Base-by-base conservation (phyloP, 2,113 vertebrate species). In the Lampris incognitus region DNA sequence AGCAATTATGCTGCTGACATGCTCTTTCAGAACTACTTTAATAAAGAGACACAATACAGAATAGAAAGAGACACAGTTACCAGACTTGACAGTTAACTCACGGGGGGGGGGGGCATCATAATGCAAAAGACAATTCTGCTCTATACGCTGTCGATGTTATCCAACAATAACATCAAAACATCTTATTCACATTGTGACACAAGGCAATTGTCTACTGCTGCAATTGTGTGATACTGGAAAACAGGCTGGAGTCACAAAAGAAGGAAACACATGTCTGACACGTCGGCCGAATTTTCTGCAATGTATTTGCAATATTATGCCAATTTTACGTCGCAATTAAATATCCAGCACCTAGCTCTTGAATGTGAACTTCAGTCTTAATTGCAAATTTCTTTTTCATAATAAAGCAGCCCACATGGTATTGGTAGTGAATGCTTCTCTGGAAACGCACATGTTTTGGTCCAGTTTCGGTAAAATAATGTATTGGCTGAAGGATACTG, bases 1-100 rank as follows among this genome's bases (percentile, higher is more conserved):
- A 82, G 85, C 86, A 90, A 92, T 93, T 90, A 91, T 85, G 82
- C 79, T 61, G 68, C 85, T 79, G 80, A 78, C 87, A 84, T 7
- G 74, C 80, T 84, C 87, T 58, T 78, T 90, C 86, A 87, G 79
- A 74, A 78, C 63, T 24, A 86, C 86, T 82, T 84, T 89, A 87
- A 88, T 86, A 78, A 86, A 91, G 85, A 83, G 80, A 85, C 85
- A 81, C 82, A 81, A 81, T 69, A 74, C 76, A 75, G 71, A 79
- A 86, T 64, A 71, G 83, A 88, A 74, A 78, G 78, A 90, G 86
- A 92, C 76, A 75, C 71, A 60, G 76, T 88, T 85, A 88, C 66
- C 82, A 79, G 83, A 75, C 70, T 83, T 91, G 88, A 91, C 89
- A 90, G 84, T 84, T 87, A 81, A 80, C 84, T 86, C 86, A 76